These are phyloP conservation scores for Vespertilio murinus DNA, from an alignment of 2,797 vertebrate genomes.

Conservation along the genomic window DNA sequence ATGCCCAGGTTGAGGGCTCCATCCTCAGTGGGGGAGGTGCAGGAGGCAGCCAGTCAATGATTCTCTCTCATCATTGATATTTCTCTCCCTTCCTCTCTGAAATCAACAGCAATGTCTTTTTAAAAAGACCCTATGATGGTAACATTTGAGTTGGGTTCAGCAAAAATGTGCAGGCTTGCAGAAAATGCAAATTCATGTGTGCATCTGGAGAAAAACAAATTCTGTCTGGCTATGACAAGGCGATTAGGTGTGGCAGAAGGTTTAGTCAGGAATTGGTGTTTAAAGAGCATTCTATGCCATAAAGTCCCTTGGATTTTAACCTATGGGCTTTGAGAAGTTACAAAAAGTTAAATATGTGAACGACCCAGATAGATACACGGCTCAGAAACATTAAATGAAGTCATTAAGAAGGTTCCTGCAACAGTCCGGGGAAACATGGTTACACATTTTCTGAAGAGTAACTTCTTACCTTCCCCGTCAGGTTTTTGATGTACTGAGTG, in stretches of 20 bases:
- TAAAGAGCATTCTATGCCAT: neutral
- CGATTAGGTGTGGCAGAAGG: neutral
- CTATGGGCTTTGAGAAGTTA: neutral
- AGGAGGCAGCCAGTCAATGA: too few relatives aligned
- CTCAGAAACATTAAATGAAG: constrained; percentile 47
- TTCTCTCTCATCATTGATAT: too few relatives aligned
- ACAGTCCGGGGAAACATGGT: neutral
- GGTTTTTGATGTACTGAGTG: constrained; percentile 37
- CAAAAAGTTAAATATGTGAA: constrained; percentile 1
- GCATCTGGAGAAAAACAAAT: constrained; percentile 39
- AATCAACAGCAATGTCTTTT: too few relatives aligned
- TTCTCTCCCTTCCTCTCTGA: too few relatives aligned
- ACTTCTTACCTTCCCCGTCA: constrained; percentile 64
- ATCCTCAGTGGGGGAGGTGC: too few relatives aligned
- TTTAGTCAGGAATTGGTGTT: constrained; percentile 23
- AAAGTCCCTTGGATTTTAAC: constrained; percentile 32
- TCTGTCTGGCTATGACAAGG: neutral
- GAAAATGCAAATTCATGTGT: neutral
- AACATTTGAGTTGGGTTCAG: constrained; percentile 38
- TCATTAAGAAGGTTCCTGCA: neutral
- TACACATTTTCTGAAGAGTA: constrained; percentile 4
- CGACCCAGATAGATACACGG: neutral
- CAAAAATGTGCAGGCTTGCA: constrained; percentile 1
- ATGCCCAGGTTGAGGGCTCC: too few relatives aligned
- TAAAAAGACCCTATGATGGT: neutral